phyloP scores from a whole-genome alignment of 2,888 invertebrate genomes.

The Drosophila niveifrons region DNA sequence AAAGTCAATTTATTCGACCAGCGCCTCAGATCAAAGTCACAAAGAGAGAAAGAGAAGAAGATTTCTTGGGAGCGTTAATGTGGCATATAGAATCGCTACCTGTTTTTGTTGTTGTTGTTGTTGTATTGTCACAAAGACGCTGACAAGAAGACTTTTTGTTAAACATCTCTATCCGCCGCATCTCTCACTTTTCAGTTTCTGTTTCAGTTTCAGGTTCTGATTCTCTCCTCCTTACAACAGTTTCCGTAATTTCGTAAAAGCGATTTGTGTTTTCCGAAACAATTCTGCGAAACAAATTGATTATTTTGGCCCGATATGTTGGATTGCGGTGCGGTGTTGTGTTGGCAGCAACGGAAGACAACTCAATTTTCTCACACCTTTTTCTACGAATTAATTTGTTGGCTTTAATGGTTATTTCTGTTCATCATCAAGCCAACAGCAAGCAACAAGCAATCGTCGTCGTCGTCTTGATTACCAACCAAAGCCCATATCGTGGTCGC shows the following conservation, averaged over 20 bases:
- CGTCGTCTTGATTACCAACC: conserved; percentile 20
- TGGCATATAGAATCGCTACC: conserved; percentile 61
- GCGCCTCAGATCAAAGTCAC: conserved; percentile 68
- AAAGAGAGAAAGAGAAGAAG: neutral
- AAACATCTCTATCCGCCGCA: conserved; percentile 11
- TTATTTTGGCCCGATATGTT: conserved; percentile 55
- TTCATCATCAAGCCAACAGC: conserved; percentile 24
- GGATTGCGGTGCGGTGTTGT: neutral
- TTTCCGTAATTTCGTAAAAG: conserved; percentile 75
- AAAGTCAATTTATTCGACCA: conserved; percentile 62
- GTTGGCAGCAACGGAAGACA: conserved; percentile 67
- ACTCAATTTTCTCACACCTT: conserved; percentile 80
- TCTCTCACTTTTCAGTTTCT: neutral
- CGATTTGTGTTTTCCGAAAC: conserved; percentile 64
- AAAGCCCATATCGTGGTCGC: conserved; percentile 2
- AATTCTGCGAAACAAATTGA: conserved; percentile 80
- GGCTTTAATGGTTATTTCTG: conserved; percentile 51
- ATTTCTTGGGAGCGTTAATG: conserved; percentile 57
- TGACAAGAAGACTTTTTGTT: conserved; percentile 47
- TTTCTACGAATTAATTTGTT: conserved; percentile 78
- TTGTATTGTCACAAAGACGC: conserved; percentile 14
- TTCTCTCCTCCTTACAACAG: conserved; percentile 57
- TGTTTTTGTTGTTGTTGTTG: conserved; percentile 48
- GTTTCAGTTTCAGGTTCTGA: neutral
- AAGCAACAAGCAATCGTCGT: too few relatives aligned